Conservation (phyloP, 2,797 vertebrate genomes). For the Chaenodraco wilsoni region DNA sequence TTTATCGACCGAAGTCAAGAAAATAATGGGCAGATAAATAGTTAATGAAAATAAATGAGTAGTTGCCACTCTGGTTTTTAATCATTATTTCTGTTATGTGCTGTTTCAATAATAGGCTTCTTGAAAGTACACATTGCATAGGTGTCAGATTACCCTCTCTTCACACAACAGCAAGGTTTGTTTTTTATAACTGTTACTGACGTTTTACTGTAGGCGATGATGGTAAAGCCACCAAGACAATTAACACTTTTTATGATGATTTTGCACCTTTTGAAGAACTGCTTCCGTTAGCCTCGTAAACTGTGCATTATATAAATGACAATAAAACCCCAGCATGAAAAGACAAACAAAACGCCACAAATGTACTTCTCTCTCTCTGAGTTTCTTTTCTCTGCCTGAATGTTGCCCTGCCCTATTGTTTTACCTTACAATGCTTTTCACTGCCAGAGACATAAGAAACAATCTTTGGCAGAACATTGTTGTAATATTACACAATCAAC, state of each 20-base stretch:
- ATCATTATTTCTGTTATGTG: not conserved
- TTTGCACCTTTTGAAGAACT: not conserved
- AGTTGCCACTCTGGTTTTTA: no score
- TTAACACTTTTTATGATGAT: conserved; percentile 20
- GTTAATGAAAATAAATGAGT: no score
- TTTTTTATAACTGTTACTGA: conserved; percentile 4
- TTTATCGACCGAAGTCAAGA: no score
- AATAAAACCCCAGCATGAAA: no score
- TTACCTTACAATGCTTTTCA: not conserved
- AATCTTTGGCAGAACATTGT: not conserved
- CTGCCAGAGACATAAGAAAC: conserved; percentile 2
- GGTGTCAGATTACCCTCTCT: not conserved
- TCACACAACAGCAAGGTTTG: not conserved
- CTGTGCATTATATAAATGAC: not conserved
- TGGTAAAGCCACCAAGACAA: not conserved
- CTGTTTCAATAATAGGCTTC: not conserved
- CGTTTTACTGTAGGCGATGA: conserved; percentile 12
- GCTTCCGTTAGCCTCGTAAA: not conserved
- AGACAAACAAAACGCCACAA: not conserved
- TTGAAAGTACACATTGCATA: conserved; percentile 7
- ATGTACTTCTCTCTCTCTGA: not conserved
- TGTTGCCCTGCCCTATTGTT: not conserved
- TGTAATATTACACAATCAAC: not conserved
- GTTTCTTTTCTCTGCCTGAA: conserved; percentile 18
- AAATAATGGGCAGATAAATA: no score